Evolutionary conservation across 1,140 invertebrate species (phyloP), one percentile per base, ranked within the genome.

Genomic region (Magallana ariakensis): DNA sequence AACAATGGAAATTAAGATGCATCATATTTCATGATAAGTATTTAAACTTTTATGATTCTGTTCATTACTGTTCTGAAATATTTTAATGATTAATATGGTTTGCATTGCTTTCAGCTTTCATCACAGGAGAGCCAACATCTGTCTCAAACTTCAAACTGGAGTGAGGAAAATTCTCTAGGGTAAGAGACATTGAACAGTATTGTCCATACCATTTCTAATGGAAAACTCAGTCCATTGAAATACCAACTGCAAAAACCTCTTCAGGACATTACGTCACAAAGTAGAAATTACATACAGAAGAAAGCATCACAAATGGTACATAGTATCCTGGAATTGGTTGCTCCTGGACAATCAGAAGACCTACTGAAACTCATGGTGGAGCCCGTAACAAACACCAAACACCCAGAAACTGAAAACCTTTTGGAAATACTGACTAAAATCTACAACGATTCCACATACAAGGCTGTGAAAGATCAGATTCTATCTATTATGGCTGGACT

Each of bases 141-240:
- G 54, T 82, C 80, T 16, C 80, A 82, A 46, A 54, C 53, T 46
- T 82, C 80, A 53, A 82, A 55, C 53, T 82, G 53, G 80, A 82
- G 80, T 56, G 66, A 75, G n/a, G 66, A 75, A 75, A 75, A 75
- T 75, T 16, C 66, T 19, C 11, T 19, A 13, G 66, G 66, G 9
- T 19, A 6, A 22, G 66, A 8, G n/a, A 19, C 66, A 75, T 8
- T 22, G 9, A 75, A 75, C 66, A 75, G 66, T 8, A 16, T 75
- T 16, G n/a, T 75, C 26, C n/a, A 75, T 16, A 75, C 26, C 10
- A 10, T 75, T 10, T 33, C 11, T 16, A 75, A 75, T 13, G n/a
- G n/a, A 75, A 75, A 75, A 22, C 10, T 75, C 66, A 8, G 66
- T 19, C 66, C 66, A 16, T 33, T 75, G 66, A 75, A 75, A 75